Conservation (phyloP, 2,888 invertebrate species). For the Heliothis peltigera region DNA sequence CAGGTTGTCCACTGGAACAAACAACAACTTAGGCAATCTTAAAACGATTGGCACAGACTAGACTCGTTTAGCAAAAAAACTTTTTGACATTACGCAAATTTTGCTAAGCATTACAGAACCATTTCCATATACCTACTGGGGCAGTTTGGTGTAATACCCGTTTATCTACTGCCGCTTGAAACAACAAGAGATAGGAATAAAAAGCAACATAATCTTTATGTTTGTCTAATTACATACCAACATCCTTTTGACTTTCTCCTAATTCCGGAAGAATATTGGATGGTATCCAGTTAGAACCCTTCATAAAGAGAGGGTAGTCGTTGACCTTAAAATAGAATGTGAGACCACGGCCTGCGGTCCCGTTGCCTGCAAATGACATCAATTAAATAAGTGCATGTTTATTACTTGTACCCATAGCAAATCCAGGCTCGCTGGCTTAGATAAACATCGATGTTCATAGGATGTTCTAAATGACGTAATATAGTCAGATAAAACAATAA, state of each 20-base stretch:
- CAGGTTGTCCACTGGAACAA: constrained; percentile 88
- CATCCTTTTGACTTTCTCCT: constrained; percentile 85
- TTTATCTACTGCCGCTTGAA: too few relatives aligned
- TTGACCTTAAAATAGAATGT: constrained; percentile 97
- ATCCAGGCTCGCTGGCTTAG: too few relatives aligned
- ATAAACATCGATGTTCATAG: too few relatives aligned
- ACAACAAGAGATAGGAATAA: neutral
- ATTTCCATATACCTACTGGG: too few relatives aligned
- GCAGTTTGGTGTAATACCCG: too few relatives aligned
- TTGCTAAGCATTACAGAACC: too few relatives aligned
- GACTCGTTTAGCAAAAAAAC: too few relatives aligned
- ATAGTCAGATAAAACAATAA: too few relatives aligned
- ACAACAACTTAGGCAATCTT: neutral
- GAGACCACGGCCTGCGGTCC: constrained; percentile 88
- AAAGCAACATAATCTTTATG: neutral
- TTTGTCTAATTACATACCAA: constrained; percentile 70
- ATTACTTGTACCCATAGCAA: neutral
- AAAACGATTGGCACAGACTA: too few relatives aligned
- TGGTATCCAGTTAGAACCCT: constrained; percentile 98
- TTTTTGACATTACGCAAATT: too few relatives aligned
- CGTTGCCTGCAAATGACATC: constrained; percentile 74
- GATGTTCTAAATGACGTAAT: too few relatives aligned
- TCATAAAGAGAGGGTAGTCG: constrained; percentile 96
- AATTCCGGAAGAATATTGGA: constrained; percentile 95
- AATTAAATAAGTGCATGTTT: neutral